Evolutionary conservation across 2,113 vertebrate species (phyloP).

Genomic region (Paramormyrops kingsleyae): DNA sequence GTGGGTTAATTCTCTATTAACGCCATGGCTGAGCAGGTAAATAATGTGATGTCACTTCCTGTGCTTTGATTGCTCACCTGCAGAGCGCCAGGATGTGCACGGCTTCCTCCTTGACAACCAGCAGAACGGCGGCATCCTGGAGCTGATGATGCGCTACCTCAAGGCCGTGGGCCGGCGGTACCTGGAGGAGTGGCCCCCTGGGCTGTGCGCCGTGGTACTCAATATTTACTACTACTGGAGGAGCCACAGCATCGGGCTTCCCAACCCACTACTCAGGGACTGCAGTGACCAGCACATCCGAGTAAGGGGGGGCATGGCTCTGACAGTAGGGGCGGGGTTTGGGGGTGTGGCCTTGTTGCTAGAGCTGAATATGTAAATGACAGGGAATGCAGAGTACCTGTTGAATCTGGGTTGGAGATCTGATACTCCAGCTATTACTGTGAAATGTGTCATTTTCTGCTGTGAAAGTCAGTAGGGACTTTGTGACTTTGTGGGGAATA

Average conservation of each 20-base stretch:
- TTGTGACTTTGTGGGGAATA: neutral
- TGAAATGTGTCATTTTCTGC: neutral
- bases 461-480: neutral
- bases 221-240: slow-evolving; percentile 83
- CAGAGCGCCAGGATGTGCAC: slow-evolving; percentile 88
- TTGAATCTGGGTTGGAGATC: neutral
- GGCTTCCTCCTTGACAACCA: slow-evolving; percentile 77
- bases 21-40: neutral
- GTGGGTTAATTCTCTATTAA: neutral
- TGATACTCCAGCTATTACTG: neutral
- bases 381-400: neutral
- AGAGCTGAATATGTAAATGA: neutral
- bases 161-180: slow-evolving; percentile 84
- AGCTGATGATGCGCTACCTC: slow-evolving; percentile 87
- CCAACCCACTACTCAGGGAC: slow-evolving; percentile 84
- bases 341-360: neutral
- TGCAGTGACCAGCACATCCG: slow-evolving; percentile 79
- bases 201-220: slow-evolving; percentile 76
- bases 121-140: slow-evolving; percentile 84
- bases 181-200: slow-evolving; percentile 79
- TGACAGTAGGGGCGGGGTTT: neutral
- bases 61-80: neutral
- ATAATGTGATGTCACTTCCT: neutral
- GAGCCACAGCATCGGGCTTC: slow-evolving; percentile 82
- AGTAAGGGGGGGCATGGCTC: slow-evolving; percentile 51